Conservation (phyloP, 23 tunicate species). For the Ciona savignyi region DNA sequence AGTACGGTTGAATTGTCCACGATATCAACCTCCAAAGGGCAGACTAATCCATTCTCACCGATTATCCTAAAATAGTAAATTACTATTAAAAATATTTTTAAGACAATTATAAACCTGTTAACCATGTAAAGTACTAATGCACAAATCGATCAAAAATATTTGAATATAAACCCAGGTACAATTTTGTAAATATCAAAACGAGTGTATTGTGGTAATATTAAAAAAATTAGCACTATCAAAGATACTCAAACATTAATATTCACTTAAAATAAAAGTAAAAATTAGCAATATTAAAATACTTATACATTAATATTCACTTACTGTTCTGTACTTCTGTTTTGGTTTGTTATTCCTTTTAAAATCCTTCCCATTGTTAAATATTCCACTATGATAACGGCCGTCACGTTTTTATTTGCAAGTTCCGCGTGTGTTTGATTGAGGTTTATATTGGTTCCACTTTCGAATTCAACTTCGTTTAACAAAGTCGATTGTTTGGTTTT, state of each 20-base stretch:
- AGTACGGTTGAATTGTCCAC: background rate
- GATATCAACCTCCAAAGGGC: background rate
- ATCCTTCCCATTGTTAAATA: constrained; percentile 30
- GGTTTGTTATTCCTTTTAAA: constrained; percentile 3
- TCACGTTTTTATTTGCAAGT: constrained; percentile 1
- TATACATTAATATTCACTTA: background rate
- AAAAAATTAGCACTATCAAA: too few relatives aligned
- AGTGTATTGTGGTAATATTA: too few relatives aligned
- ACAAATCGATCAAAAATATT: too few relatives aligned
- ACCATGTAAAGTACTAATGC: too few relatives aligned
- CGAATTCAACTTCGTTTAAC: constrained; percentile 18
- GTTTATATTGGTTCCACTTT: constrained; percentile 39
- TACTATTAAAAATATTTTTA: background rate
- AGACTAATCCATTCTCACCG: background rate
- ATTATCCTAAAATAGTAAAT: background rate
- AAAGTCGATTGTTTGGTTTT: constrained; percentile 12
- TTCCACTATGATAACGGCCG: constrained; percentile 27
- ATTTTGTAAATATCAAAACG: background rate
- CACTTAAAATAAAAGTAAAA: background rate
- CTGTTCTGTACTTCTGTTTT: constrained; percentile 8
- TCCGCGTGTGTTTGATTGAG: constrained; percentile 5
- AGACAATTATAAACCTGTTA: too few relatives aligned
- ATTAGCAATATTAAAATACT: background rate
- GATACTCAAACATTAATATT: too few relatives aligned
- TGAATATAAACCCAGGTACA: too few relatives aligned